phyloP scores from a whole-genome alignment of 2,888 invertebrate genomes.

The Meteorus cinctellus region DNA sequence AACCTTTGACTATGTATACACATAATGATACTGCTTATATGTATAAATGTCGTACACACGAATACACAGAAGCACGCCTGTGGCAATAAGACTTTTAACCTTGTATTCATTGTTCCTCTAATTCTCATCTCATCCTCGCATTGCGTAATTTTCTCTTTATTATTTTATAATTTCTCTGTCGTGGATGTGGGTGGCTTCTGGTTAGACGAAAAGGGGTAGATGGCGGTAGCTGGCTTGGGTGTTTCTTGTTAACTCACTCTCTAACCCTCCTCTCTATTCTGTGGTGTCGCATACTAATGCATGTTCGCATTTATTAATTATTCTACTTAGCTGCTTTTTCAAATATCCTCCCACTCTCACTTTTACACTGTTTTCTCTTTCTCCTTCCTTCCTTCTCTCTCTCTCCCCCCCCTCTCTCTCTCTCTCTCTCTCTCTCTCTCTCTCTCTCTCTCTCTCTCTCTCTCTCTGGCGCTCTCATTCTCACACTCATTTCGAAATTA shows the following conservation, averaged over 20 bases:
- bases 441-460: not conserved
- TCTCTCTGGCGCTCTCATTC: not conserved
- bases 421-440: not conserved
- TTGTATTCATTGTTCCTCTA: slow-evolving; percentile 65
- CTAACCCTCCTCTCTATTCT: slow-evolving; percentile 52
- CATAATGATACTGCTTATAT: slow-evolving; percentile 28
- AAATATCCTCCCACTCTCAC: slow-evolving; percentile 44
- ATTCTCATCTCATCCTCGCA: slow-evolving; percentile 68
- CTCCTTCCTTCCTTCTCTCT: no score
- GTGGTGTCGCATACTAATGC: slow-evolving; percentile 65
- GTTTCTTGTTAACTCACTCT: slow-evolving; percentile 12
- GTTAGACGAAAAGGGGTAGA: not conserved
- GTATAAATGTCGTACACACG: slow-evolving; percentile 41
- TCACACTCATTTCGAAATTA: no score
- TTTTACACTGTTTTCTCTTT: no score
- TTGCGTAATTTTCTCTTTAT: slow-evolving; percentile 71
- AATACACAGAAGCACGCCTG: slow-evolving; percentile 33
- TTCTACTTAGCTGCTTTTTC: slow-evolving; percentile 62
- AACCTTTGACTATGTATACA: not conserved
- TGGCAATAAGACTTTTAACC: slow-evolving; percentile 54
- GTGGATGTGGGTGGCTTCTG: slow-evolving; percentile 44
- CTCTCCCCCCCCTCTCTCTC: no score
- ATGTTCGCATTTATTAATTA: slow-evolving; percentile 69
- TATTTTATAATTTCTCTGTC: slow-evolving; percentile 67
- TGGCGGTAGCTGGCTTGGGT: not conserved